Evolutionary conservation across 1,140 invertebrate genomes (phyloP).

Genomic region (Diachasma alloeum): DNA sequence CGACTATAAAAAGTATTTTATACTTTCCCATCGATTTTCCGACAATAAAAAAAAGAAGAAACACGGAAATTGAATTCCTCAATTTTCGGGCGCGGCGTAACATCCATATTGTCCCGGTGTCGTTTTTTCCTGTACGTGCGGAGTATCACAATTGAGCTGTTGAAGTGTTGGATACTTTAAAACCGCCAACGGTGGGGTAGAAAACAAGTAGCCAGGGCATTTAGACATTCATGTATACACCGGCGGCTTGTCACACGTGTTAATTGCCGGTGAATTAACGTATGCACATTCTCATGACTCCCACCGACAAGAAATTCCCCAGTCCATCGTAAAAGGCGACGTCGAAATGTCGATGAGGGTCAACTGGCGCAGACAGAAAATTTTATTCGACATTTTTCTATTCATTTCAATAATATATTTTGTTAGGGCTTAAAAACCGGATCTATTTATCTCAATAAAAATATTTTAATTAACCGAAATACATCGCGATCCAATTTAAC

Average conservation of each 20-base stretch:
- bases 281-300: neutral
- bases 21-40: neutral
- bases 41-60: neutral
- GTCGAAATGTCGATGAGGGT: too few relatives aligned
- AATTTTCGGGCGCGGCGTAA: neutral
- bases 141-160: constrained; percentile 29
- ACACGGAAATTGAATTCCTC: neutral
- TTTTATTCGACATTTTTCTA: too few relatives aligned
- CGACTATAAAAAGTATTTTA: neutral
- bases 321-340: too few relatives aligned
- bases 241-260: constrained; percentile 19
- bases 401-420: too few relatives aligned
- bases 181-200: neutral
- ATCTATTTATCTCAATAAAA: too few relatives aligned
- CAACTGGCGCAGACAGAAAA: neutral
- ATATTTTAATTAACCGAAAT: too few relatives aligned
- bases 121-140: constrained; percentile 24
- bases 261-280: constrained; percentile 29
- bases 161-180: constrained; percentile 22
- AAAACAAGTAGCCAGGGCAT: neutral
- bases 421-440: too few relatives aligned
- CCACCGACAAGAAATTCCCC: too few relatives aligned
- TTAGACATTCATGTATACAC: constrained; percentile 3
- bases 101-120: constrained; percentile 12
- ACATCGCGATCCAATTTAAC: too few relatives aligned